Evolutionary conservation across 2,888 invertebrate species (phyloP).

Genomic region (Arge pagana): DNA sequence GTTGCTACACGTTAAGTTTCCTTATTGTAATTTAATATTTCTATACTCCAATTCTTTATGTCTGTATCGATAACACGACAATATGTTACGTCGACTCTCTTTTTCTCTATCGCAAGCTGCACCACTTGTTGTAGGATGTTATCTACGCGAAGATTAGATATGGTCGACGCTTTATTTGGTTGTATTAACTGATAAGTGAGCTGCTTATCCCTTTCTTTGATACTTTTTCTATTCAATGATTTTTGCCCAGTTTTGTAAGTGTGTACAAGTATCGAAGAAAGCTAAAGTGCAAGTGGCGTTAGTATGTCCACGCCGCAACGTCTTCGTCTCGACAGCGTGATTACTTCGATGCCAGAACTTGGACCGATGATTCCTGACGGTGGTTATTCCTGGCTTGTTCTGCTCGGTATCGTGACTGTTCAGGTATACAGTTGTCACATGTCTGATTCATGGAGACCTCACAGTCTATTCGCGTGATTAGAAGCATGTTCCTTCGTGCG

Average conservation of each 20-base stretch:
- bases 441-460: too few relatives aligned
- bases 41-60: too few relatives aligned
- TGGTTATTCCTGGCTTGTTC: constrained; percentile 71
- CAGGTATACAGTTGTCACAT: constrained; percentile 60
- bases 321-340: constrained; percentile 62
- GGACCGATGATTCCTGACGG: constrained; percentile 71
- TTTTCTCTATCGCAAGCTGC: too few relatives aligned
- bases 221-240: background rate
- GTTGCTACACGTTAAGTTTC: too few relatives aligned
- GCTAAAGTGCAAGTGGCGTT: background rate
- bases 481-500: too few relatives aligned
- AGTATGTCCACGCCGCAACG: constrained; percentile 41
- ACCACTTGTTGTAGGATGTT: constrained; percentile 8
- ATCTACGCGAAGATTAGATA: constrained; percentile 18
- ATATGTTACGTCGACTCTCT: too few relatives aligned
- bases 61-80: too few relatives aligned
- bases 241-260: background rate
- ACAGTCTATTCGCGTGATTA: too few relatives aligned
- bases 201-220: constrained; percentile 9
- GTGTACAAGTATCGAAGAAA: background rate
- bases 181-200: constrained; percentile 3
- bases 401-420: constrained; percentile 64
- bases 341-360: constrained; percentile 69
- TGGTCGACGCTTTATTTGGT: background rate
- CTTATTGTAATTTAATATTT: too few relatives aligned